Conservation (phyloP, 2,888 invertebrate genomes). For the Erebia ligea region DNA sequence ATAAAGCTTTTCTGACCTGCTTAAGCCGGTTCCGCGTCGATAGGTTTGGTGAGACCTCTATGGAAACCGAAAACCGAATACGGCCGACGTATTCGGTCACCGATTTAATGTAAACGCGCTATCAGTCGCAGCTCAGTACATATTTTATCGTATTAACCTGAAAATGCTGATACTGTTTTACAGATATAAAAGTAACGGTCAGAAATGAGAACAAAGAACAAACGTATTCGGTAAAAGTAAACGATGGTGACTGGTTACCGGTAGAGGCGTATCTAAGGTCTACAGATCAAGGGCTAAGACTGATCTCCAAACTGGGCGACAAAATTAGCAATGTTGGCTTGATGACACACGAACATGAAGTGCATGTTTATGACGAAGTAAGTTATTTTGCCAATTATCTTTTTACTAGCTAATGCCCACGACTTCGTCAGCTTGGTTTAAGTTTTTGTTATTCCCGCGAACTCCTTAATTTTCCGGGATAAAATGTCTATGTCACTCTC, state of each 20-base stretch:
- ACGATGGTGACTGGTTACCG: conserved; percentile 81
- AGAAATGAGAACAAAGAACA: conserved; percentile 74
- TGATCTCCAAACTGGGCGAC: conserved; percentile 59
- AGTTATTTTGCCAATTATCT: conserved; percentile 16
- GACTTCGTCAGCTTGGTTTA: too few relatives aligned
- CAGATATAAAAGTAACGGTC: conserved; percentile 82
- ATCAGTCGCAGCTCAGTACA: too few relatives aligned
- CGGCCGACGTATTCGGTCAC: too few relatives aligned
- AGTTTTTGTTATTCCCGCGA: too few relatives aligned
- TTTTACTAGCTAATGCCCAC: too few relatives aligned
- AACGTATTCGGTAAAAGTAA: conserved; percentile 66
- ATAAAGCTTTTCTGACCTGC: too few relatives aligned
- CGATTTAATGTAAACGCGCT: too few relatives aligned
- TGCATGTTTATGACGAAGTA: conserved; percentile 75
- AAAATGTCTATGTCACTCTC: too few relatives aligned
- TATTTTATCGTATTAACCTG: not conserved
- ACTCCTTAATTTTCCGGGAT: too few relatives aligned
- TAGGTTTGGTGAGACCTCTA: too few relatives aligned
- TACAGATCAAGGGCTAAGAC: conserved; percentile 55
- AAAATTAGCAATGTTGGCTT: conserved; percentile 65
- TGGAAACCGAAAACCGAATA: too few relatives aligned
- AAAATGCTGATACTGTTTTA: conserved; percentile 34
- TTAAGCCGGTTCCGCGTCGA: too few relatives aligned
- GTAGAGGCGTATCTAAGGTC: conserved; percentile 62
- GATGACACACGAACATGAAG: conserved; percentile 62